Evolutionary conservation across 2,888 invertebrate genomes (phyloP), one percentile per base, ranked within the genome.

Genomic region (Perizoma affinitatum): DNA sequence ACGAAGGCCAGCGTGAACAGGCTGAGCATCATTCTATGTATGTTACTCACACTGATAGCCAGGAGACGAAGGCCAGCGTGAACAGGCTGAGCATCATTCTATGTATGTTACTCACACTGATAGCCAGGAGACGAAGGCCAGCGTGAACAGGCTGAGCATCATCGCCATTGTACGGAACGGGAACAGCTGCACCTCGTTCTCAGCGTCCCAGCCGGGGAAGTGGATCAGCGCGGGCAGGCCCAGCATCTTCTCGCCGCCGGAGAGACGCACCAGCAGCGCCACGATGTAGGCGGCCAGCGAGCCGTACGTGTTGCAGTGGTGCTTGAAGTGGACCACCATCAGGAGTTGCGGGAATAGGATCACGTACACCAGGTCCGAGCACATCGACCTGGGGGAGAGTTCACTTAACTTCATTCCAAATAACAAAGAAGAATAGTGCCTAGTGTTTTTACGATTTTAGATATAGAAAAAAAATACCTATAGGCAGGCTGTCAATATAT

Each of bases 351-450:
- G 99, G 90, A 99, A 99, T 72, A 99, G 95, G 82, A 99, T 98
- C 72, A 99, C 98, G 94, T 99, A 99, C 70, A 99, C 99, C 83
- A 99, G 93, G 91, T 99, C 99, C 48, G 99, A 98, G 90, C 99
- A 99, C 95, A 99, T 97, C 67, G 98, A 98, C 96, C 96, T 96
- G 86, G 0, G 4, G 35, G 43, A 9, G 33, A 5, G 34, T 35
- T 35, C 38, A 38, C 38, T 35, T 33, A 7, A 5, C 47, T 9
- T 47, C n/a, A 38, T 38, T 6, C 38, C 38, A 38, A 38, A 5
- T 38, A 6, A 1, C 38, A 36, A 8, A 9, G n/a, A 33, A 34
- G 9, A n/a, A n/a, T 45, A 33, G 22, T 22, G 22, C 22, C 22
- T 22, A 22, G 22, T 22, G 22, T 22, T 22, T 22, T 22, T 22